Percentiles rank a stretch among this genome's conserved stretches.
Evolutionary conservation across 2,888 invertebrate species (phyloP).

Genomic region (Drosophila prolongata): DNA sequence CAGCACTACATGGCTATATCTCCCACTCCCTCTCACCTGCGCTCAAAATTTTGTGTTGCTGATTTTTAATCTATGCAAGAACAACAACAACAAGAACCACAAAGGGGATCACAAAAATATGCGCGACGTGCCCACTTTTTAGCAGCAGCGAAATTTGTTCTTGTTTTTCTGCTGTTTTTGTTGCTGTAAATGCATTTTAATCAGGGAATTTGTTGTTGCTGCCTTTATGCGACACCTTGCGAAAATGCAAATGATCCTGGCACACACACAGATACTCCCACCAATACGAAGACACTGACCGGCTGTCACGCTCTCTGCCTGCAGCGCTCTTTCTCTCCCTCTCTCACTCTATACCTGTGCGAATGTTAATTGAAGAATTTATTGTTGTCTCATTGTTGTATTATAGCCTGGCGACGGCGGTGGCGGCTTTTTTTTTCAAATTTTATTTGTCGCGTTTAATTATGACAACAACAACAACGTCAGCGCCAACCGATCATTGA

Average conservation of each 20-base stretch:
- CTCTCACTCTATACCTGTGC: constrained; percentile 64
- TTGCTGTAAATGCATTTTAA: constrained; percentile 70
- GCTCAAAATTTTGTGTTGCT: constrained; percentile 35
- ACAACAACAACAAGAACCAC: constrained; percentile 46
- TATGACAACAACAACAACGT: constrained; percentile 66
- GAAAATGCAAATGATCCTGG: constrained; percentile 77
- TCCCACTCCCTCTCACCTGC: constrained; percentile 5
- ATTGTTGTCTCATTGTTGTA: constrained; percentile 77
- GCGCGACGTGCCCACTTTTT: constrained; percentile 79
- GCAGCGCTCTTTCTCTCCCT: constrained; percentile 13
- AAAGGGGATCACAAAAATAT: constrained; percentile 59
- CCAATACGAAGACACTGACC: not conserved
- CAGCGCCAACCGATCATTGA: constrained; percentile 70
- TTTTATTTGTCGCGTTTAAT: constrained; percentile 79
- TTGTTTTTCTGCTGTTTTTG: constrained; percentile 31
- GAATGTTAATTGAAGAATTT: constrained; percentile 81
- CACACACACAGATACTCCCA: constrained; percentile 35
- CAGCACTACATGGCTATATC: constrained; percentile 16
- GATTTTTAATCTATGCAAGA: constrained; percentile 67
- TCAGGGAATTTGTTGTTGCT: constrained; percentile 53
- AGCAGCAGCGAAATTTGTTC: constrained; percentile 60
- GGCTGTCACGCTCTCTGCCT: constrained; percentile 45
- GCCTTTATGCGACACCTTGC: constrained; percentile 67
- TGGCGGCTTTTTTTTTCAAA: constrained; percentile 69
- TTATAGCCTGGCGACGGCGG: constrained; percentile 69